Evolutionary conservation across 2,888 invertebrate species (phyloP).

Genomic region (Meiosimyza decipiens): DNA sequence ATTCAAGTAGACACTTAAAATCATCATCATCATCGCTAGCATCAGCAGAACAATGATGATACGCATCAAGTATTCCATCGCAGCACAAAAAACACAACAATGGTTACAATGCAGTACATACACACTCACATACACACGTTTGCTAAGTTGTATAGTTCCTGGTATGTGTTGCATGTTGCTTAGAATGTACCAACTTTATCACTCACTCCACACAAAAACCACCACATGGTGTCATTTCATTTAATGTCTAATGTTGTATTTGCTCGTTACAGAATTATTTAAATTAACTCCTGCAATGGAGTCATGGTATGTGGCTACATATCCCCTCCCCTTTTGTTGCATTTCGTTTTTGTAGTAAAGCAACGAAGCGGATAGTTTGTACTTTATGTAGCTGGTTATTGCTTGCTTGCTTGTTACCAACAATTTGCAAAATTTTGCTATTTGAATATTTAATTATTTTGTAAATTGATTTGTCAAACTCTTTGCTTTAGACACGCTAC

Average conservation of each 20-base stretch:
- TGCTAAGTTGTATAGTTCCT: too few species aligned
- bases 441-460: constrained; percentile 60
- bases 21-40: too few species aligned
- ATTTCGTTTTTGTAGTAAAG: too few species aligned
- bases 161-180: too few species aligned
- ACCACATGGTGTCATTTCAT: constrained; percentile 20
- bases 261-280: constrained; percentile 24
- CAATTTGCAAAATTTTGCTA: constrained; percentile 43
- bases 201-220: too few species aligned
- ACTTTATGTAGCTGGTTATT: not conserved
- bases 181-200: too few species aligned
- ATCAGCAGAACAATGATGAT: too few species aligned
- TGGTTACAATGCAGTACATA: too few species aligned
- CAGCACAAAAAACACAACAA: too few species aligned
- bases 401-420: constrained; percentile 2
- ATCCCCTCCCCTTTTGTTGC: not conserved
- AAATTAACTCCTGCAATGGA: constrained; percentile 8
- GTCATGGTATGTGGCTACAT: not conserved
- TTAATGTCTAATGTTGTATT: constrained; percentile 19
- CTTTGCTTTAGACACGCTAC: constrained; percentile 16
- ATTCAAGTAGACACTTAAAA: too few species aligned
- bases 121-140: too few species aligned
- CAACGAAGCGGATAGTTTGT: not conserved
- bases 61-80: too few species aligned
- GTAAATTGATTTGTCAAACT: constrained; percentile 61